Conservation (phyloP, 2,888 invertebrate genomes). For the Drosophila kuntzei region DNA sequence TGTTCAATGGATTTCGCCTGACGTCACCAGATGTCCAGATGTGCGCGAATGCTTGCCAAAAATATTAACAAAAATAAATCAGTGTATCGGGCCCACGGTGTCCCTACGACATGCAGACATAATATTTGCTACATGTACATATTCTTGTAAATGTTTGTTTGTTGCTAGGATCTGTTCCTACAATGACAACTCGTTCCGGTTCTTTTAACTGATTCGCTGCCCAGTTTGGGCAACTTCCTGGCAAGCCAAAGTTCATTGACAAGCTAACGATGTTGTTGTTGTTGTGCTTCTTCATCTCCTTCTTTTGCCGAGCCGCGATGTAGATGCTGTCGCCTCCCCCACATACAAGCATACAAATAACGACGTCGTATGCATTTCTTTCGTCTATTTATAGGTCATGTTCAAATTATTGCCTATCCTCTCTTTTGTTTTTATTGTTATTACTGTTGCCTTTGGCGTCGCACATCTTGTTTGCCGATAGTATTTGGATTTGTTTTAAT, state of each 20-base stretch:
- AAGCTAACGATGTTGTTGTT: slow-evolving; percentile 17
- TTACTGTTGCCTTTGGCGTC: slow-evolving; percentile 39
- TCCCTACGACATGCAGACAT: neutral
- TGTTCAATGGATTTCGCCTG: slow-evolving; percentile 34
- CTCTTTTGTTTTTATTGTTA: slow-evolving; percentile 8
- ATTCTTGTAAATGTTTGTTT: too few species aligned
- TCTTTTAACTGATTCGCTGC: neutral
- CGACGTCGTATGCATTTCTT: slow-evolving; percentile 46
- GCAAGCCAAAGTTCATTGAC: slow-evolving; percentile 59
- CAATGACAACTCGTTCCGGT: neutral
- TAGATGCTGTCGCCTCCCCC: slow-evolving; percentile 39
- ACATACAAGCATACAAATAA: slow-evolving; percentile 18
- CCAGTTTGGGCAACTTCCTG: slow-evolving; percentile 15
- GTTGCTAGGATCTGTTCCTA: neutral
- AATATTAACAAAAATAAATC: slow-evolving; percentile 7
- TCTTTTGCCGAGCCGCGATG: slow-evolving; percentile 9
- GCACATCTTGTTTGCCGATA: slow-evolving; percentile 26
- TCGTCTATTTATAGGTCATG: slow-evolving; percentile 60
- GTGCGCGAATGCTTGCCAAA: slow-evolving; percentile 37
- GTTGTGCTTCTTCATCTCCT: neutral
- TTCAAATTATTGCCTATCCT: slow-evolving; percentile 40
- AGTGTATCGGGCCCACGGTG: neutral
- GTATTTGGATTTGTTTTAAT: slow-evolving; percentile 40
- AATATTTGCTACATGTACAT: too few species aligned
- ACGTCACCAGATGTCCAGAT: slow-evolving; percentile 53